These are phyloP conservation scores for Muntiacus muntjak DNA, from an alignment of 2,113 vertebrate species.

Conservation along the genomic window DNA sequence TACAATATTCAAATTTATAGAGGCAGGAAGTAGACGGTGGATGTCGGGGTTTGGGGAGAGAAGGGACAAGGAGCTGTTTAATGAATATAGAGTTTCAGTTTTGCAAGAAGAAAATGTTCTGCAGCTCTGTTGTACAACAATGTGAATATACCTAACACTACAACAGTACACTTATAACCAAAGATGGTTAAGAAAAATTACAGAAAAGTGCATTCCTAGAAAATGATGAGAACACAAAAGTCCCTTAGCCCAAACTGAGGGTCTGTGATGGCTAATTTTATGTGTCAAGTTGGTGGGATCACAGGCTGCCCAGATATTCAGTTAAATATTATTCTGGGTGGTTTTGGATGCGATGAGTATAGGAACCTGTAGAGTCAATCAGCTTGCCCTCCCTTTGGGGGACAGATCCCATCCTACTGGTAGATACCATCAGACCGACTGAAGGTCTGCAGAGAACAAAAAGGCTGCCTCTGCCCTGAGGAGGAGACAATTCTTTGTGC, in stretches of 20 bases:
- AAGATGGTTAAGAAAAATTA: neutral
- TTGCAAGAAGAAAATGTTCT: neutral
- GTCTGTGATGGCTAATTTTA: neutral
- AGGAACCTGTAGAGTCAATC: neutral
- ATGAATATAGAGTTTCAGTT: neutral
- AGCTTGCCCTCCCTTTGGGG: neutral
- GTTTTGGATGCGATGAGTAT: neutral
- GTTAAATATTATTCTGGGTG: neutral
- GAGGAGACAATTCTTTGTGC: neutral
- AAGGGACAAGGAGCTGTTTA: neutral
- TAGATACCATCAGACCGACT: rapidly evolving
- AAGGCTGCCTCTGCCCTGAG: neutral
- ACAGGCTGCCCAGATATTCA: neutral
- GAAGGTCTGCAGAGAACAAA: neutral
- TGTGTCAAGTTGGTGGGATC: neutral
- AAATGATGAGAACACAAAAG: neutral
- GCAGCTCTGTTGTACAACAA: neutral
- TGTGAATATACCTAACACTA: neutral
- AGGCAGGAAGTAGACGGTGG: neutral
- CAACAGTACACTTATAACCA: neutral
- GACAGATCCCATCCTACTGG: neutral
- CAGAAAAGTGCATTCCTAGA: neutral
- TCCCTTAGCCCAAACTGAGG: neutral
- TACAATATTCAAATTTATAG: neutral
- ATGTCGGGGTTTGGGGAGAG: rapidly evolving